A percentile compares a stretch with the other conserved stretches of the same genome.
Conservation (phyloP, 2,797 vertebrate species). For the Hyperoplus lanceolatus region DNA sequence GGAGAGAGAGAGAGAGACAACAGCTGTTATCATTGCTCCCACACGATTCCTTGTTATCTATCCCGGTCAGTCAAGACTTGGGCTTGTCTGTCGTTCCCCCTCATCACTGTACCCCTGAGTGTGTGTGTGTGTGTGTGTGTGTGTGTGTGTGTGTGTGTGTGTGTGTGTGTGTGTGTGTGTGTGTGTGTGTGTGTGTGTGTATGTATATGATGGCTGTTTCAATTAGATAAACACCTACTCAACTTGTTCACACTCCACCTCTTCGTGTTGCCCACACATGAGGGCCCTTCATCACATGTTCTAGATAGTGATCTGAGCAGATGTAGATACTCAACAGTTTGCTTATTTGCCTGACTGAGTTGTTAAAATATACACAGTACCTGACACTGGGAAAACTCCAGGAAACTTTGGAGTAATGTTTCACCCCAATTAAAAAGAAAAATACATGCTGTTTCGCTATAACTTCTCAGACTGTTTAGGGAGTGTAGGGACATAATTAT, state of each 20-base stretch:
- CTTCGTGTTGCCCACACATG: slow-evolving; percentile 30
- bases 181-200: slow-evolving; percentile 40
- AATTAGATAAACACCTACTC: slow-evolving; percentile 62
- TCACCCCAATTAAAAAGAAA: background rate
- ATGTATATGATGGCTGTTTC: slow-evolving; percentile 47
- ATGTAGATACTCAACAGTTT: background rate
- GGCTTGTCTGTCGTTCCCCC: slow-evolving; percentile 36
- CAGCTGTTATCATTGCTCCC: slow-evolving; percentile 59
- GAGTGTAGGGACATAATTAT: background rate
- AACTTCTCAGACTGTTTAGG: background rate
- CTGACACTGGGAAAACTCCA: slow-evolving; percentile 4
- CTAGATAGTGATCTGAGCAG: slow-evolving; percentile 16
- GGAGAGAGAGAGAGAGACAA: slow-evolving; percentile 41
- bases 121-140: slow-evolving; percentile 3
- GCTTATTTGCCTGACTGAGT: background rate
- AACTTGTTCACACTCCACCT: slow-evolving; percentile 40
- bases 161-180: slow-evolving; percentile 28
- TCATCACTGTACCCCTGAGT: slow-evolving; percentile 45
- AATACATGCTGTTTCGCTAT: background rate
- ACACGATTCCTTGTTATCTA: slow-evolving; percentile 67
- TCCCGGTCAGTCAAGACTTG: slow-evolving; percentile 65
- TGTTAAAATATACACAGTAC: background rate
- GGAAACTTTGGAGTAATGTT: background rate
- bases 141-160: slow-evolving; percentile 16
- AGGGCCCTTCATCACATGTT: slow-evolving; percentile 34